phyloP scores from a whole-genome alignment of 2,113 vertebrate genomes.

The Gila orcuttii region DNA sequence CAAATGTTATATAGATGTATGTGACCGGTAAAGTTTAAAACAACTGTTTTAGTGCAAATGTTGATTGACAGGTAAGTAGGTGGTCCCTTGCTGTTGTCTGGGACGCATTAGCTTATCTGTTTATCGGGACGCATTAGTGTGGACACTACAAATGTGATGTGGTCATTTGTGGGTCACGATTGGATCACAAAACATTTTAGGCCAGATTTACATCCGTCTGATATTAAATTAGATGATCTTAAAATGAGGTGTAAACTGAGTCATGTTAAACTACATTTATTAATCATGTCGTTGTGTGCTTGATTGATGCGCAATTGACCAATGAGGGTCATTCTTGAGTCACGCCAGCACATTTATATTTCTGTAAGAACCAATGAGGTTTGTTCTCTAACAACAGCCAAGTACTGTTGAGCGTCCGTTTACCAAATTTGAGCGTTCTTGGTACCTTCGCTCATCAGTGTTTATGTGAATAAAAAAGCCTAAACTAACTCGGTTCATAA shows the following conservation, averaged over 20 bases:
- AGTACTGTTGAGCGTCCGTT: too few species aligned
- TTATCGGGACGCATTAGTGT: not conserved
- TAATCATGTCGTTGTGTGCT: too few species aligned
- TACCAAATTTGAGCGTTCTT: too few species aligned
- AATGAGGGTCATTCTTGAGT: too few species aligned
- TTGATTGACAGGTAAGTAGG: constrained; percentile 17
- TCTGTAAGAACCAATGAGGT: too few species aligned
- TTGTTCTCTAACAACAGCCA: too few species aligned
- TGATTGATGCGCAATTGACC: too few species aligned
- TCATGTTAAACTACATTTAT: not conserved
- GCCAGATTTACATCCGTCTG: not conserved
- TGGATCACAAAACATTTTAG: not conserved
- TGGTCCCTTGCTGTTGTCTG: not conserved
- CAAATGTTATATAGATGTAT: not conserved
- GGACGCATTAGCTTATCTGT: not conserved
- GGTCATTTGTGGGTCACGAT: not conserved
- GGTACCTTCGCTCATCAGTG: too few species aligned
- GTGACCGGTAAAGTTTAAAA: not conserved
- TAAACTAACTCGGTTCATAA: too few species aligned
- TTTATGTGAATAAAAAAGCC: too few species aligned
- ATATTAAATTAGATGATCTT: not conserved
- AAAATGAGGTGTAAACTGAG: not conserved
- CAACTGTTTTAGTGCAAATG: not conserved
- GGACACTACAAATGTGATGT: not conserved
- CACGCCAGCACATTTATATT: too few species aligned